These are phyloP conservation scores for Leptinotarsa haldemani DNA, from an alignment of 2,888 invertebrate genomes.

Conservation along the genomic window DNA sequence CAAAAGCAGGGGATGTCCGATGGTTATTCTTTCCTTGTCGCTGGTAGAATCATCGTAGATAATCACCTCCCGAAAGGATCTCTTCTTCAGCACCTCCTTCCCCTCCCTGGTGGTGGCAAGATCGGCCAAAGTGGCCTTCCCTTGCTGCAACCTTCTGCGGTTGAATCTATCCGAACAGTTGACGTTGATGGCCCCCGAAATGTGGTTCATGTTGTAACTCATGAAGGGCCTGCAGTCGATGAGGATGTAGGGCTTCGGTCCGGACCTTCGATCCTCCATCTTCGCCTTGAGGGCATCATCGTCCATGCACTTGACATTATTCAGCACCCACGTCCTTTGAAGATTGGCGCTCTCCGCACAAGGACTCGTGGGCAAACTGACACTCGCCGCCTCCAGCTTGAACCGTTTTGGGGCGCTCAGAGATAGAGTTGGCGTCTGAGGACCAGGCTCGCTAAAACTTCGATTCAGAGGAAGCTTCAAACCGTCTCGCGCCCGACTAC, in stretches of 20 bases:
- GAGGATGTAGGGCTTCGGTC: conserved; percentile 65
- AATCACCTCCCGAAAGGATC: conserved; percentile 72
- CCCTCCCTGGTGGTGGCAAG: conserved; percentile 74
- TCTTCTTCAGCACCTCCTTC: conserved; percentile 71
- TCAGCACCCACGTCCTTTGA: conserved; percentile 68
- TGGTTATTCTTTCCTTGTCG: conserved; percentile 71
- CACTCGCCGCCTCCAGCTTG: conserved; percentile 68
- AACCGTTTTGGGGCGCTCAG: conserved; percentile 62
- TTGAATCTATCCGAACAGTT: conserved; percentile 79
- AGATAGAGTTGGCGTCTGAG: conserved; percentile 60
- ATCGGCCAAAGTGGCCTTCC: conserved; percentile 74
- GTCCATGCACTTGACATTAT: conserved; percentile 68
- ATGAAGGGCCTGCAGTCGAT: conserved; percentile 78
- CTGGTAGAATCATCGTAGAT: conserved; percentile 77
- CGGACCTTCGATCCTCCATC: conserved; percentile 60
- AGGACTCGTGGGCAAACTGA: conserved; percentile 68
- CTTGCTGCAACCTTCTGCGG: conserved; percentile 74
- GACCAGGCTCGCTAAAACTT: conserved; percentile 71
- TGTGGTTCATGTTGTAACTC: conserved; percentile 77
- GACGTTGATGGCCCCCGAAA: conserved; percentile 76
- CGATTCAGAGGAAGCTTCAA: conserved; percentile 70
- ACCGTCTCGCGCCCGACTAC: conserved; percentile 68
- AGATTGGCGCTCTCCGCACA: conserved; percentile 70
- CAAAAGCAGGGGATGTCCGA: conserved; percentile 73
- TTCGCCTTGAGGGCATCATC: conserved; percentile 68